Evolutionary conservation across 2,797 vertebrate species (phyloP).

Genomic region (Semotilus atromaculatus): DNA sequence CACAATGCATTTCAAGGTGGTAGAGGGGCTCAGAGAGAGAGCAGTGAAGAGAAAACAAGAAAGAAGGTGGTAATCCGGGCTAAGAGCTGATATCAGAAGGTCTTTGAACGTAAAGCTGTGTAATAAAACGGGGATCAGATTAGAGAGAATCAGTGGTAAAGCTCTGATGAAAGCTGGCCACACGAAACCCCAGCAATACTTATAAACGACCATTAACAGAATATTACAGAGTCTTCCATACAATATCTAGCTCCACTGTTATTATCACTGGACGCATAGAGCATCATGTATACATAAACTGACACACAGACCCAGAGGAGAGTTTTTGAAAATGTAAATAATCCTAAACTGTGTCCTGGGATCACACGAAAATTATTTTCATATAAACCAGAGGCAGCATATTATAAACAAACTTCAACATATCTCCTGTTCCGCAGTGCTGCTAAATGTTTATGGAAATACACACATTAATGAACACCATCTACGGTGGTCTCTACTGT

Average conservation of each 20-base stretch:
- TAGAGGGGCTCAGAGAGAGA: background rate
- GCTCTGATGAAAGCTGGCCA: background rate
- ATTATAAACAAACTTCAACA: constrained; percentile 20
- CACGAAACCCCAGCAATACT: background rate
- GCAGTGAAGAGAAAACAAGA: constrained; percentile 5
- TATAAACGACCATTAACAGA: background rate
- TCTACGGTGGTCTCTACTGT: background rate
- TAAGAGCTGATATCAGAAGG: constrained; percentile 2
- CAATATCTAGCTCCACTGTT: background rate
- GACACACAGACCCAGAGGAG: constrained; percentile 10
- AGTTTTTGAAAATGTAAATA: constrained; percentile 25
- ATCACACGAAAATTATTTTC: background rate
- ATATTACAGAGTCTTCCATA: background rate
- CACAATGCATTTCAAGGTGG: background rate
- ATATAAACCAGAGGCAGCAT: constrained; percentile 23
- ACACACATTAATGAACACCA: background rate
- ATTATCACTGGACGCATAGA: background rate
- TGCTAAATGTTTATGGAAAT: constrained; percentile 7
- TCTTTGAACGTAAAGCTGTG: background rate
- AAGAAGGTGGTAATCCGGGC: background rate
- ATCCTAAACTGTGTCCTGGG: constrained; percentile 27
- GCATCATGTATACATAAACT: background rate
- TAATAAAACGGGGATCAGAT: constrained; percentile 11
- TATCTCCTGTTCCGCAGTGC: constrained; percentile 3
- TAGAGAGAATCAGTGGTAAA: background rate